Base-by-base conservation (phyloP, 2,888 invertebrate species). In the Cosmia pyralina region DNA sequence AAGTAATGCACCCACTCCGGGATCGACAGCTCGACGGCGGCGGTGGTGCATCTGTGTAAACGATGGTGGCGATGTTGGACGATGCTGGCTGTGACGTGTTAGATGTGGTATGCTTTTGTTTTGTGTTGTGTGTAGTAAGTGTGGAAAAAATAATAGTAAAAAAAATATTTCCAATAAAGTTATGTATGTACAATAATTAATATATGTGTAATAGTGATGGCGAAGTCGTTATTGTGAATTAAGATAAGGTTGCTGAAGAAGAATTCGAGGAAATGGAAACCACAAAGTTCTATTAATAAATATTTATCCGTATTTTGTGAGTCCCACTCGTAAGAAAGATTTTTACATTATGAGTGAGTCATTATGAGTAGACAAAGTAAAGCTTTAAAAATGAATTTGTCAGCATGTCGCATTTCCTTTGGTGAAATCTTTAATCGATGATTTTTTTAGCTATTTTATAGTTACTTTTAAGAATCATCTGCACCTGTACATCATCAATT, bases 1-100 rank as follows among this genome's bases (percentile, higher is more conserved):
- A 93, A 85, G 92, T 94, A 96, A 90, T 96, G 96, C 79, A 91
- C 91, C 96, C 96, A 96, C 84, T 96, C 95, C 67, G 96, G 96
- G 73, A 96, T 87, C 53, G 95, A 91, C 82, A 95, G 88, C 85
- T 96, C 96, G 93, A 95, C 95, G 53, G 96, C 94, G 60, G 95
- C 95, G 67, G 96, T 95, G 60, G 95, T 95, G 83, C 96, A 96
- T 93, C 96, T 96, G 94, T 85, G 89, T 85, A 89, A 88, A 86
- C 79, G 82, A 69, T 48, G 68, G 68, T 28, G 63, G 34, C 55
- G 41, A 81, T 72, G 83, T 89, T 91, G 89, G 85, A 72, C 72
- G 82, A 75, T 72, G 83, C 83, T 84, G 66, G 60, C 66, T 71
- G 60, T 58, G 48, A 73, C 44, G 57, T 87, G 89, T 88, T 90